Conservation (phyloP, 35 echinoderm and acorn worm genomes). For the Lytechinus pictus region DNA sequence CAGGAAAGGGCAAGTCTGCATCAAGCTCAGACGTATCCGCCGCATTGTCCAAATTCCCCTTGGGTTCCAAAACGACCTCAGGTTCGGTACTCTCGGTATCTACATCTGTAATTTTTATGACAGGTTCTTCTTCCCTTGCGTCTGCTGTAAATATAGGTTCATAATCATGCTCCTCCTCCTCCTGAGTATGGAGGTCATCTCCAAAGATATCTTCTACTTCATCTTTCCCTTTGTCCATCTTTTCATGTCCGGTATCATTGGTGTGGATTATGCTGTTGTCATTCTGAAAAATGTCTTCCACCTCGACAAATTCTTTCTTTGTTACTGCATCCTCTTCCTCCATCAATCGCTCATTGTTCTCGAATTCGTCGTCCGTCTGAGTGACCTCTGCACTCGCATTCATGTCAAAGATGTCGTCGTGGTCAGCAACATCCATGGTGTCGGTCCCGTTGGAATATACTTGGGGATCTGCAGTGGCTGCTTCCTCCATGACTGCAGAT, state of each 20-base stretch:
- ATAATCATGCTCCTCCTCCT: not conserved
- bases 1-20: constrained; percentile 42
- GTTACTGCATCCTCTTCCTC: not conserved
- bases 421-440: not conserved
- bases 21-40: not conserved
- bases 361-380: not conserved
- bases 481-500: constrained; percentile 11
- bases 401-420: constrained; percentile 29
- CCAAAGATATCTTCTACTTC: constrained; percentile 15
- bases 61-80: not conserved
- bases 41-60: not conserved
- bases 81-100: not conserved
- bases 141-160: constrained; percentile 16
- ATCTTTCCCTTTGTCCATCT: not conserved
- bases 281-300: constrained; percentile 17
- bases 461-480: not conserved
- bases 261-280: not conserved
- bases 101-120: not conserved
- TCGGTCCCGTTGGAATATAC: constrained; percentile 1
- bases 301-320: not conserved
- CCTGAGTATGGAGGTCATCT: not conserved
- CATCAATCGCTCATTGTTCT: not conserved
- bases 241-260: not conserved
- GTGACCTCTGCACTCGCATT: not conserved
- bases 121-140: not conserved